Base-by-base conservation (phyloP, 2,113 vertebrate species). In the Dasyornis broadbenti region DNA sequence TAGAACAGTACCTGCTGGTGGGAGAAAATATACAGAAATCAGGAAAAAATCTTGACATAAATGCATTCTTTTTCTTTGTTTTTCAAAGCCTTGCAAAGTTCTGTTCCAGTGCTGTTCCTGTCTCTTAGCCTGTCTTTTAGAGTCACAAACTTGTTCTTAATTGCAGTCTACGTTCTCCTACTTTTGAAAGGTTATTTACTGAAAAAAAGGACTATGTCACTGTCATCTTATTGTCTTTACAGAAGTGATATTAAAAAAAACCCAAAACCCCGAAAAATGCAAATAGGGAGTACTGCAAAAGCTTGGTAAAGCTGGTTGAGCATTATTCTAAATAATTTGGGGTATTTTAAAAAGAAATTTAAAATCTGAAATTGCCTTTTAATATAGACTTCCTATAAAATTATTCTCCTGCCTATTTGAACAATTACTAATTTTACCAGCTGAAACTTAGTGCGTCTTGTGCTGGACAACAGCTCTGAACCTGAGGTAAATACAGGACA, bases 221-320 rank as follows among this genome's bases (percentile, higher is more conserved):
- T 85, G 10, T 73, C 5, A 11, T 66, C 9, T 42, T 65, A 44
- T 66, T 78, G 16, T 50, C 24, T 70, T 81, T n/a, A 39, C 12
- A 68, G 10, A 49, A 47, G 17, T 8, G 33, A 56, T 3, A 23
- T 47, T 0, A 26, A 23, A 14, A 8, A 19, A 26, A 11, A 39
- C 24, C 4, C 3, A 4, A 54, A 27, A 3, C 17, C 17, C 7
- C 11, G 37, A 20, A 10, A 13, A 8, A 19, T 7, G 0, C 1
- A 33, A 31, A 69, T 64, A 23, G 3, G 10, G 5, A 45, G 1
- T 65, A 54, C 14, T 10, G 12, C 1, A 61, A 64, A 80, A 54
- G 1, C 19, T 61, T 52, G 13, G 15, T 61, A 35, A 66, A 61
- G 20, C 64, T 30, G 2, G 53, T 68, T 68, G 11, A 20, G 5